Conservation (phyloP, 2,888 invertebrate species). For the Parnassius glacialis region DNA sequence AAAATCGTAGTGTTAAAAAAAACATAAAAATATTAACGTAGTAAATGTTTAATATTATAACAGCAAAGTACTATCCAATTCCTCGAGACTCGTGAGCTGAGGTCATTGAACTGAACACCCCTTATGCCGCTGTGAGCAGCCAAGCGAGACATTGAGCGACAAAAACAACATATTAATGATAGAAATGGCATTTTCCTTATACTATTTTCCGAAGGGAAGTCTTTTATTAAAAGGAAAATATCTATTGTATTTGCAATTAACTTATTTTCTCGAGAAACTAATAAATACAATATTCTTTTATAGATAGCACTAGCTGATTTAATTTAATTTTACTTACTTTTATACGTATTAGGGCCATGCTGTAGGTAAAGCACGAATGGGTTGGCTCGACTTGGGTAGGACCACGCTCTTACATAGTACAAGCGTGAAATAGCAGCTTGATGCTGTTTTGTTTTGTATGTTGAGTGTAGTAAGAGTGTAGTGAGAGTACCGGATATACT, state of each 20-base stretch:
- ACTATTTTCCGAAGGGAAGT: slow-evolving; percentile 2
- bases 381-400: no score
- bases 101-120: slow-evolving; percentile 12
- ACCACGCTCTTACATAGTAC: no score
- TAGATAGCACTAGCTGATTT: no score
- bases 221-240: slow-evolving; percentile 2
- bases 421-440: no score
- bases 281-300: not conserved
- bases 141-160: slow-evolving; percentile 10
- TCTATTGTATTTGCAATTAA: not conserved
- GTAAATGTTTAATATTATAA: not conserved
- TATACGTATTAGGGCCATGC: no score
- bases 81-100: not conserved
- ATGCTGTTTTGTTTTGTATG: no score
- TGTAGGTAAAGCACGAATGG: no score
- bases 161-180: slow-evolving; percentile 18
- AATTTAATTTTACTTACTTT: no score
- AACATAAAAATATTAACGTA: not conserved
- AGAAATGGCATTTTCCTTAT: slow-evolving; percentile 9
- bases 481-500: no score
- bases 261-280: not conserved
- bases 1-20: not conserved
- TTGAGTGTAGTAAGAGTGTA: no score
- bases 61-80: not conserved
- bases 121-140: not conserved